A percentile compares a stretch with the other conserved stretches of the same genome.
Conservation (phyloP, 23 tunicate genomes). For the Styela clava region DNA sequence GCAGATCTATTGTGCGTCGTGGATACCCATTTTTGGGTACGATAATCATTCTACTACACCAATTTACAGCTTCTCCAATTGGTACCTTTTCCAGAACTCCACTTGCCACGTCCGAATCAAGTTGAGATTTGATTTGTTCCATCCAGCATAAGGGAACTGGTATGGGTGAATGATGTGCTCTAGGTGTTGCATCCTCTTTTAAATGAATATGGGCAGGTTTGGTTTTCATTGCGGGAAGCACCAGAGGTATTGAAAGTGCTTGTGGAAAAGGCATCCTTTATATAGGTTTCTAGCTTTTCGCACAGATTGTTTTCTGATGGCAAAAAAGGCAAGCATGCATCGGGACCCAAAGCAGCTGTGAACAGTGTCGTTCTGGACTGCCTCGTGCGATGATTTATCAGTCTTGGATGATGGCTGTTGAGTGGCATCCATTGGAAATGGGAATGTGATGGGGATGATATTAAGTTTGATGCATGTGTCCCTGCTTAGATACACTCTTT, state of each 20-base stretch:
- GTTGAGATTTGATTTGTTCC: constrained; percentile 23
- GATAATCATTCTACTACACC: constrained; percentile 34
- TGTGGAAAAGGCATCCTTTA: not conserved
- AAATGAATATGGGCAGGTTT: constrained; percentile 28
- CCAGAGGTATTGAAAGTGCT: not conserved
- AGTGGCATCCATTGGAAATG: not conserved
- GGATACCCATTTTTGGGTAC: constrained; percentile 30
- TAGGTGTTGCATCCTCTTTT: constrained; percentile 14
- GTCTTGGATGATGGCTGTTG: not conserved
- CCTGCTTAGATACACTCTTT: not conserved
- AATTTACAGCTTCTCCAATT: not conserved
- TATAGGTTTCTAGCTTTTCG: not conserved
- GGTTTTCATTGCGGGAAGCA: not conserved
- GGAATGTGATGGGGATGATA: not conserved
- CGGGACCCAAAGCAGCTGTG: not conserved
- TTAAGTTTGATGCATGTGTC: not conserved
- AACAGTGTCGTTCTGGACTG: not conserved
- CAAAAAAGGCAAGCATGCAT: not conserved
- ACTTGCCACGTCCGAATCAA: constrained; percentile 4
- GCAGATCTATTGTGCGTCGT: constrained; percentile 24
- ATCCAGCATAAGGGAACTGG: constrained; percentile 25
- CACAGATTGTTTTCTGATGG: not conserved
- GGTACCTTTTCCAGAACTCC: not conserved
- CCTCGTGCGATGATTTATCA: not conserved
- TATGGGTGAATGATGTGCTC: constrained; percentile 14